Evolutionary conservation across 2,888 invertebrate genomes (phyloP), one percentile per base, ranked within the genome.

Genomic region (Amiota mariae): DNA sequence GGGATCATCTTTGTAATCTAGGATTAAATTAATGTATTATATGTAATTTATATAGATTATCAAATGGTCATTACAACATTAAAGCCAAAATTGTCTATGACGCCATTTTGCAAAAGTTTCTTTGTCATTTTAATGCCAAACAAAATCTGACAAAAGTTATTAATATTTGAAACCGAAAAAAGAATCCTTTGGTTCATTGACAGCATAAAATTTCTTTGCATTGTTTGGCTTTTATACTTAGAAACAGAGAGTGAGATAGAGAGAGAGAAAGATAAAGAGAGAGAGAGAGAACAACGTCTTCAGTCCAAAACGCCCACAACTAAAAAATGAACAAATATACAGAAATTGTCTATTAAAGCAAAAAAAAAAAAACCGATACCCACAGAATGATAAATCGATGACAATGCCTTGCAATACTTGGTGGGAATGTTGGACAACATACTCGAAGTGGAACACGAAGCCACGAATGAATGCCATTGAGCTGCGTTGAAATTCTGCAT

Each of bases 401-500:
- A 51, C 51, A 49, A 68, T 49, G 51, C 51, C 24, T 51, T 15
- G 10, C 3, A 20, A 24, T 36, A 36, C 36, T 36, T 36, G 36
- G 3, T 36, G 36, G 6, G 36, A 36, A 36, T 36, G 36, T 36
- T 36, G 36, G 36, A 36, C 36, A 36, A 36, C 36, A 36, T 36
- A 36, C 36, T 36, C 4, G 36, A 36, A 36, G 36, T 47, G 59
- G 20, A 20, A 11, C 18, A 11, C 11, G 59, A 11, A 8, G 59
- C 18, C 59, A 15, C n/a, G 57, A 10, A 57, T 51, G 73, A 85
- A 85, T 86, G 79, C 85, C 86, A 80, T 81, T 77, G 73, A 85
- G 85, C 77, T 81, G 85, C 85, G 83, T 81, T 85, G 81, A 83
- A 85, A 83, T 83, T 81, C 85, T 80, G 81, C 81, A 83, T 83